phyloP scores from a whole-genome alignment of 2,888 invertebrate genomes.

The Pardosa pseudoannulata region DNA sequence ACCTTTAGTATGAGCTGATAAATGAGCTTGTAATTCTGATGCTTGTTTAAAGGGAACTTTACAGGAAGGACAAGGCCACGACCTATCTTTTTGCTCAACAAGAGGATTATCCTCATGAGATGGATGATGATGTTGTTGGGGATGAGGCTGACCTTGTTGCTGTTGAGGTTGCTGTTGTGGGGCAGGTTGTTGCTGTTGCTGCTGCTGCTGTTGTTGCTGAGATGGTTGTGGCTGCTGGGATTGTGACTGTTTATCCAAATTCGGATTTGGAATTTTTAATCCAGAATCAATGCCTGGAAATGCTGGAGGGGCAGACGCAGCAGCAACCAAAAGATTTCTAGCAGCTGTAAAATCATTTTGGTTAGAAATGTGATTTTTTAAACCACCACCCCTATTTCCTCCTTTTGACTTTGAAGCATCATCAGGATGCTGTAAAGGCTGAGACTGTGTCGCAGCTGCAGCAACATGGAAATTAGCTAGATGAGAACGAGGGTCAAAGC shows the following conservation, averaged over 20 bases:
- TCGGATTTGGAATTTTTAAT: conserved; percentile 66
- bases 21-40: conserved; percentile 74
- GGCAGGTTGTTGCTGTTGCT: conserved; percentile 40
- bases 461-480: conserved; percentile 70
- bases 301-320: conserved; percentile 67
- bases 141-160: conserved; percentile 25
- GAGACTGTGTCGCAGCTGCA: conserved; percentile 52
- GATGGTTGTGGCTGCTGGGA: conserved; percentile 28
- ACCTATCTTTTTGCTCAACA: conserved; percentile 31
- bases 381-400: conserved; percentile 34
- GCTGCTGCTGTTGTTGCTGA: conserved; percentile 38
- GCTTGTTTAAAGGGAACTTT: conserved; percentile 75
- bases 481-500: conserved; percentile 73
- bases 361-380: conserved; percentile 59
- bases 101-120: conserved; percentile 32
- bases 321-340: conserved; percentile 64
- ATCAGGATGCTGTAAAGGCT: conserved; percentile 63
- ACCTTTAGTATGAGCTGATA: conserved; percentile 74
- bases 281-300: conserved; percentile 70
- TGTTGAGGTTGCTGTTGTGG: conserved; percentile 33
- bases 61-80: conserved; percentile 75
- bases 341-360: conserved; percentile 57
- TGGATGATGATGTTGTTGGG: conserved; percentile 28
- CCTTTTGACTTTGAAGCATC: conserved; percentile 53
- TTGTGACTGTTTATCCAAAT: conserved; percentile 59